Evolutionary conservation across 2,797 vertebrate species (phyloP), one percentile per base, ranked within the genome.

Genomic region (Sitta carolinensis): DNA sequence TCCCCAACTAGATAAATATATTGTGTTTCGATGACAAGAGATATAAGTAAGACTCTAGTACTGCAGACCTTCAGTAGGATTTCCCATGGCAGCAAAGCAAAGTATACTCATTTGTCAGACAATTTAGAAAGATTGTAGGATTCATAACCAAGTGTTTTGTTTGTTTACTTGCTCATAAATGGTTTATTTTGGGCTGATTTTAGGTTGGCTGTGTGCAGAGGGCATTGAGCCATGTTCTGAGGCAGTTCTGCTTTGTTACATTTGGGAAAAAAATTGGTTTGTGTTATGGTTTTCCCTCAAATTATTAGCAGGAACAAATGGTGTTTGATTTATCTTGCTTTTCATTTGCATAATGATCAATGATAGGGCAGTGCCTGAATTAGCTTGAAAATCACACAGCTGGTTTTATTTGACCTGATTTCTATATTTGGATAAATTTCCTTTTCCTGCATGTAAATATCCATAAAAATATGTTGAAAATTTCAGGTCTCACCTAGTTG

Each of bases 401-500:
- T 78, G 72, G 58, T 93, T 91, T 77, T 68, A 64, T 94, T 93
- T 88, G 51, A 76, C 73, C 70, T 74, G 76, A 5, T 91, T 91
- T 73, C 74, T 81, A 27, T 23, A 43, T 86, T 92, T 69, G 58
- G 62, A 72, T 75, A 50, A 83, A 40, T 81, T 91, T 87, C 87
- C 58, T 91, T 73, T 92, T 73, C 66, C 66, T 91, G 48, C 77
- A 73, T 73, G 19, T 84, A 94, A 93, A 85, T 92, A 92, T 81
- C 89, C 66, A 70, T 86, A 88, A 86, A 87, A 93, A 73, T 48
- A 91, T 67, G 82, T 48, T 88, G 73, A 94, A 89, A 84, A 93
- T 59, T 69, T 94, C 89, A 86, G 55, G 58, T 88, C 66, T 96
- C 84, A 78, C 79, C 73, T 93, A 89, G 82, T 93, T 89, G 59